Conservation (phyloP, 2,888 invertebrate species). For the Ganaspis brasiliensis region DNA sequence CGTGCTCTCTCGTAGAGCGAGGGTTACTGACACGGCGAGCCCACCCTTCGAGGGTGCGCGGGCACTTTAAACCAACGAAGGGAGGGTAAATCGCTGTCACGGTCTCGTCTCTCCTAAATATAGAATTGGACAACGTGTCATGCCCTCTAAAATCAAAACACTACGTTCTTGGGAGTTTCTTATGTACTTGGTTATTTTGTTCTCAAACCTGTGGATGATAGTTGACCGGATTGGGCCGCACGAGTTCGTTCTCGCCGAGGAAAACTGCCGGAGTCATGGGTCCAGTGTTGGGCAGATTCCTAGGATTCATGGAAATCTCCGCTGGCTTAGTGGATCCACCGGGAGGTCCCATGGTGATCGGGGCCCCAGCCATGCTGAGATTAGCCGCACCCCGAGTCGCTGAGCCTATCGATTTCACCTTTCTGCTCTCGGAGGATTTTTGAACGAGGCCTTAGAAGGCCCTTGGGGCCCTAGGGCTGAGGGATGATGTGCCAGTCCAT, state of each 20-base stretch:
- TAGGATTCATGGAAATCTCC: conserved; percentile 76
- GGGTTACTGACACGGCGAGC: conserved; percentile 39
- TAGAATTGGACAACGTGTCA: conserved; percentile 41
- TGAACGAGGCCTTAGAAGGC: conserved; percentile 30
- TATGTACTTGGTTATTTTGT: not conserved
- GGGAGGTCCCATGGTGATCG: conserved; percentile 66
- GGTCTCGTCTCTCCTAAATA: conserved; percentile 37
- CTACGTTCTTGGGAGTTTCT: not conserved
- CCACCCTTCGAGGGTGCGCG: conserved; percentile 40
- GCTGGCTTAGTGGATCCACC: conserved; percentile 65
- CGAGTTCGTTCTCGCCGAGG: conserved; percentile 44
- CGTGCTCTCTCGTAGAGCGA: conserved; percentile 22
- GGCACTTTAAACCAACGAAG: conserved; percentile 31
- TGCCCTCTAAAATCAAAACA: conserved; percentile 41
- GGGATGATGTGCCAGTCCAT: not conserved
- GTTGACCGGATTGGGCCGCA: conserved; percentile 56
- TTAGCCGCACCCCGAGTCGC: conserved; percentile 68
- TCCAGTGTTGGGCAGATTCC: conserved; percentile 66
- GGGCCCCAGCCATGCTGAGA: conserved; percentile 73
- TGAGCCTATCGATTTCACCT: conserved; percentile 69
- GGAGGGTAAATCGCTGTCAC: conserved; percentile 34
- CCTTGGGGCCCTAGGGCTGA: conserved; percentile 42
- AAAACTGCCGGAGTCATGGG: conserved; percentile 54
- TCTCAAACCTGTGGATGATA: conserved; percentile 66
- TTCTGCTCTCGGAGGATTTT: conserved; percentile 46